Conservation (phyloP, 2,797 vertebrate genomes). For the Epinephelus coioides region DNA sequence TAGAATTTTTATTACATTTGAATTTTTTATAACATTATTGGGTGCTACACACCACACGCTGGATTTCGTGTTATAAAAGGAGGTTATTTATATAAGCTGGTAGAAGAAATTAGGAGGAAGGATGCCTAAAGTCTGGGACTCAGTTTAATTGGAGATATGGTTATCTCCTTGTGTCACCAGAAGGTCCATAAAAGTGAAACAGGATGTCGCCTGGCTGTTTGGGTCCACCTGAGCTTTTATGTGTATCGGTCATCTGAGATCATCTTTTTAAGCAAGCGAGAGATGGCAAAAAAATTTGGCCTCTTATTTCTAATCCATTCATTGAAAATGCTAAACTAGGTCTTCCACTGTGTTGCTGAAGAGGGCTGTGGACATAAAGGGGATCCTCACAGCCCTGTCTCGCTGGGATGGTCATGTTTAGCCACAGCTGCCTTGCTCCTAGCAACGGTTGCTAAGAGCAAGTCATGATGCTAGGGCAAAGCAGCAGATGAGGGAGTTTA, state of each 20-base stretch:
- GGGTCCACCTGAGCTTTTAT: background rate
- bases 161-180: background rate
- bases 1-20: too few relatives aligned
- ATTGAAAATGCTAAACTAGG: conserved; percentile 18
- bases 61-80: too few relatives aligned
- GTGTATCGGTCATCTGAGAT: background rate
- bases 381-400: background rate
- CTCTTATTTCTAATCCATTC: conserved; percentile 1
- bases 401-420: conserved; percentile 11
- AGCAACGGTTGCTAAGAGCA: conserved; percentile 20
- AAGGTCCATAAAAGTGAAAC: conserved; percentile 4
- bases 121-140: conserved; percentile 30
- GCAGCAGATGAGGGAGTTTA: conserved; percentile 1
- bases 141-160: conserved; percentile 7
- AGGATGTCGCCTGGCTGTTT: conserved; percentile 8
- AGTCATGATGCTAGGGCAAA: background rate
- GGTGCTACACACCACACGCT: too few relatives aligned
- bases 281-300: conserved; percentile 1
- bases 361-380: background rate
- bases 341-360: background rate
- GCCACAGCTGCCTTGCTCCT: background rate
- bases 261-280: conserved; percentile 6
- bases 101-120: conserved; percentile 18
- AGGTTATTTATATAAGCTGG: too few relatives aligned
- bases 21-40: too few relatives aligned